A percentile compares a stretch with the other conserved stretches of the same genome.
Conservation (phyloP, 1,140 invertebrate genomes). For the Bactericera cockerelli region DNA sequence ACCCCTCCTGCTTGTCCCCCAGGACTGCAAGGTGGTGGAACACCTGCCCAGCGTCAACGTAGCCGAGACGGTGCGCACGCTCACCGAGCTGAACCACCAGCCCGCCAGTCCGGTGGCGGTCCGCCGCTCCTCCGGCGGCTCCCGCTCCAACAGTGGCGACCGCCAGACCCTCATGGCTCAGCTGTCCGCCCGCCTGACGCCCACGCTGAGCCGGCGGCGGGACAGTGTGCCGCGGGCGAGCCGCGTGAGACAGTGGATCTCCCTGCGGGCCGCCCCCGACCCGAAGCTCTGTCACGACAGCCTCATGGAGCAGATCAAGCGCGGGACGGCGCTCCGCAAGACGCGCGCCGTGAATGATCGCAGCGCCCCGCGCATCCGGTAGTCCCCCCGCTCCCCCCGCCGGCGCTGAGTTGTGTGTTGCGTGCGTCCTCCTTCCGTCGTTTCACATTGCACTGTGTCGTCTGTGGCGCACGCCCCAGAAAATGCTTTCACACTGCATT, state of each 20-base stretch:
- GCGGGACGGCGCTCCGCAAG: slow-evolving; percentile 57
- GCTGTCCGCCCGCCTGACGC: slow-evolving; percentile 50
- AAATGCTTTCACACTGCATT: no score
- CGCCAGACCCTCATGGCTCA: slow-evolving; percentile 48
- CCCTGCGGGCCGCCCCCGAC: slow-evolving; percentile 34
- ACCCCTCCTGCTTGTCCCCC: no score
- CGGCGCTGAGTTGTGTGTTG: no score
- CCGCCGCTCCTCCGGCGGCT: slow-evolving; percentile 28
- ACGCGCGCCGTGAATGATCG: slow-evolving; percentile 47
- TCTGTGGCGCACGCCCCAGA: no score
- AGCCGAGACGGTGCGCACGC: slow-evolving; percentile 70
- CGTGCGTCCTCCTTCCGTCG: no score
- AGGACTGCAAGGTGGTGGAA: neutral
- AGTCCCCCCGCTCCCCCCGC: no score
- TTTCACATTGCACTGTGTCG: no score
- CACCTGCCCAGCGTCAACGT: slow-evolving; percentile 39
- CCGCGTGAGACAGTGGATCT: slow-evolving; percentile 50
- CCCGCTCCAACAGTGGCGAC: slow-evolving; percentile 31
- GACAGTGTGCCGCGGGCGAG: slow-evolving; percentile 30
- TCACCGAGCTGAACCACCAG: slow-evolving; percentile 69
- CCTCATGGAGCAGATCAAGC: slow-evolving; percentile 80
- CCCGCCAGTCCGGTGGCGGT: slow-evolving; percentile 66
- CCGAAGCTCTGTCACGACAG: slow-evolving; percentile 40
- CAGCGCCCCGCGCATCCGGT: slow-evolving; percentile 51
- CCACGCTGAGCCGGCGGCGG: slow-evolving; percentile 37